phyloP scores from a whole-genome alignment of 2,113 vertebrate genomes.

The Oreotragus oreotragus region DNA sequence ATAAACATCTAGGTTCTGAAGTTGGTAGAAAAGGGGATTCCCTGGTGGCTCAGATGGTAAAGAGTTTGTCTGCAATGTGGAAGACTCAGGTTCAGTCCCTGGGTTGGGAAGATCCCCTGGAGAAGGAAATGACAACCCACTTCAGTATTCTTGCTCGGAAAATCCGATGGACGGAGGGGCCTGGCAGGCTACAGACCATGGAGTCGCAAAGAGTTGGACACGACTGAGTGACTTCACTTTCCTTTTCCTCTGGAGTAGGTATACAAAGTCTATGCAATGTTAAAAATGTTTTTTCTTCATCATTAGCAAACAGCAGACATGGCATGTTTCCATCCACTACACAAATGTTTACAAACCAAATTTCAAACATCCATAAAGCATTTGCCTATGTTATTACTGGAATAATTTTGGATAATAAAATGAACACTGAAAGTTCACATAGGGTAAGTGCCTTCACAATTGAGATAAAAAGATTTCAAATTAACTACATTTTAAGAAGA shows the following conservation, averaged over 20 bases:
- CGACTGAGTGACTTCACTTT: neutral
- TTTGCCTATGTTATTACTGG: neutral
- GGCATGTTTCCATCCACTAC: neutral
- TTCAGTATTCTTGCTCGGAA: neutral
- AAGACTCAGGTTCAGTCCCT: neutral
- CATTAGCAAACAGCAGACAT: neutral
- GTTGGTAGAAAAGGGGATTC: neutral
- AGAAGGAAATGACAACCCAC: neutral
- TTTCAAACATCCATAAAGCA: neutral
- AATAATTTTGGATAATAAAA: neutral
- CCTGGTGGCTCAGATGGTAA: neutral
- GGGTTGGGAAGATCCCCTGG: neutral
- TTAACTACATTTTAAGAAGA: conserved; percentile 36
- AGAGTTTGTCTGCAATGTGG: neutral
- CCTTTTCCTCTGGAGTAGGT: neutral
- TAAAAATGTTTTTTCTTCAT: neutral
- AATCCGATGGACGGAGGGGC: neutral
- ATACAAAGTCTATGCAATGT: neutral
- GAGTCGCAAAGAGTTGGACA: neutral
- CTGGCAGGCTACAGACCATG: neutral
- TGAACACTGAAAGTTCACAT: neutral
- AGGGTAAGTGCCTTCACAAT: neutral
- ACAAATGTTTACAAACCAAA: neutral
- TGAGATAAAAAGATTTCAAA: conserved; percentile 29
- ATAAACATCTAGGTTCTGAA: neutral